Evolutionary conservation across 2,113 vertebrate genomes (phyloP), one percentile per base, ranked within the genome.

Genomic region (Gallinago undulata): DNA sequence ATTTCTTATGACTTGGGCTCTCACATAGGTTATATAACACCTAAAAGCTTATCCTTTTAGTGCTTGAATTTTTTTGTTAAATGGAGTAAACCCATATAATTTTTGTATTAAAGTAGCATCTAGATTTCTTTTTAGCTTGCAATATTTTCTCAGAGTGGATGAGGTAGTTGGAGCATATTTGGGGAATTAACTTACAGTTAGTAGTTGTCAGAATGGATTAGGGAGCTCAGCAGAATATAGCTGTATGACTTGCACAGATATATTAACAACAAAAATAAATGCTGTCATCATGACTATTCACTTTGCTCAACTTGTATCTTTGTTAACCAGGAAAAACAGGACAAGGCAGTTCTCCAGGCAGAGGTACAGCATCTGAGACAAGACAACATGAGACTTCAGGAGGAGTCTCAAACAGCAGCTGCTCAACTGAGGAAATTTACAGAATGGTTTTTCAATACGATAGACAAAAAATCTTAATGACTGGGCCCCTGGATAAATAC

Each of bases 361-460:
- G 99, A 99, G 94, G 99, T 99, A 19, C 99, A 99, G 70, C 99
- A 99, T 95, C 98, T 99, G 97, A 98, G 99, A 31, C 98, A 99
- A 95, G 99, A 99, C 97, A 99, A 99, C 98, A 98, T 99, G 98
- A 98, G 99, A 14, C 98, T 99, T 94, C 99, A 99, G 97, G 99
- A 99, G 94, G 99, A 99, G 95, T 99, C 99, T 55, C 99, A 99
- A 97, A 99, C 99, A 1, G 99, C 99, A 14, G 97, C 99, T 0
- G 99, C 99, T 56, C 99, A 99, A 95, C 98, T 99, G 97, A 98
- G 99, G 96, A 99, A 99, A 96, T 99, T 99, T 98, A 99, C 99
- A 0, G 99, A 99, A 97, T 99, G 99, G 99, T 99, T 99, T 97
- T 99, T 99, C 98, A 99, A 98, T 97, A 98, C 98, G 3, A 98